Percentiles rank a stretch among this genome's conserved stretches.
Evolutionary conservation across 2,888 invertebrate genomes (phyloP).

Genomic region (Thalpophila matura): DNA sequence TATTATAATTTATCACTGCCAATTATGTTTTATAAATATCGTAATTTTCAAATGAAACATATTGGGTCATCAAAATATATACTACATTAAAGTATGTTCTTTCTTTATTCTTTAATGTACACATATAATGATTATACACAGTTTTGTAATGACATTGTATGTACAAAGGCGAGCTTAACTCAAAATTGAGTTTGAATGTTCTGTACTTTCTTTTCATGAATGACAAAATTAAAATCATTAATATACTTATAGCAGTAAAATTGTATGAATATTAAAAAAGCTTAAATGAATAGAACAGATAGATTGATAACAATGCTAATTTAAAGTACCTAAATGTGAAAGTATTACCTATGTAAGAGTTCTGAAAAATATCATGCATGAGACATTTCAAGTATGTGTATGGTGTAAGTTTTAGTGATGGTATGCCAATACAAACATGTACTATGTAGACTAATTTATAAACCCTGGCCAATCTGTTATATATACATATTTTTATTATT

Average conservation of each 20-base stretch:
- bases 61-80: not conserved
- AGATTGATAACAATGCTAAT: constrained; percentile 24
- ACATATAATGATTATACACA: too few species aligned
- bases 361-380: constrained; percentile 32
- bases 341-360: constrained; percentile 41
- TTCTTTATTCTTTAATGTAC: too few species aligned
- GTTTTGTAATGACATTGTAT: too few species aligned
- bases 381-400: constrained; percentile 30
- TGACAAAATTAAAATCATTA: constrained; percentile 12
- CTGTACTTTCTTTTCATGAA: constrained; percentile 9
- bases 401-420: constrained; percentile 44
- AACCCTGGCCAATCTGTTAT: constrained; percentile 49
- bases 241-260: constrained; percentile 34
- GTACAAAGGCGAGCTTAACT: too few species aligned
- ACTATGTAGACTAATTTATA: constrained; percentile 33
- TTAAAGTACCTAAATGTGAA: constrained; percentile 36
- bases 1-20: constrained; percentile 45
- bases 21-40: constrained; percentile 13
- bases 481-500: constrained; percentile 48
- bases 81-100: too few species aligned
- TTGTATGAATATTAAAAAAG: constrained; percentile 34
- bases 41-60: constrained; percentile 3
- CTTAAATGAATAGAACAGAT: constrained; percentile 32
- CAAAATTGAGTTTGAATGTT: not conserved
- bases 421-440: constrained; percentile 33